These are phyloP conservation scores for Coracias cyanogaster DNA, from an alignment of 2,797 vertebrate species.

Conservation along the genomic window DNA sequence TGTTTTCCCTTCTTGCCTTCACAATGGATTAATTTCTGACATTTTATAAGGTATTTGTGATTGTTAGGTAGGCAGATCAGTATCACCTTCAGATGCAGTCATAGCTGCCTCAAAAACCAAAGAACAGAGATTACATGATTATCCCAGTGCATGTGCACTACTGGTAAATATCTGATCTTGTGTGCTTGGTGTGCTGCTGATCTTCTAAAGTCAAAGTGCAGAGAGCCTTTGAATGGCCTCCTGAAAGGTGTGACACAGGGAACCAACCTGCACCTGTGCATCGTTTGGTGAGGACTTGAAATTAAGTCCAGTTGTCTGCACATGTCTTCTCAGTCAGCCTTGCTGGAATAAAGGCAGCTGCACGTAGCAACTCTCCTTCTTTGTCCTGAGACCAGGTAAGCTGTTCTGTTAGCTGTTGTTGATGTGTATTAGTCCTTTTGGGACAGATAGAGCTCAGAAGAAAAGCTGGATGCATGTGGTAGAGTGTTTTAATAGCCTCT, in stretches of 20 bases:
- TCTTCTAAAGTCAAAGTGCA: background rate
- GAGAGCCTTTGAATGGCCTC: background rate
- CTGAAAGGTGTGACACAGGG: background rate
- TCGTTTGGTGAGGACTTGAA: background rate
- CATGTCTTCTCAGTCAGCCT: background rate
- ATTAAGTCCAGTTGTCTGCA: background rate
- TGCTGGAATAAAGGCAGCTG: background rate
- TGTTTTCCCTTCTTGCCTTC: constrained; percentile 73
- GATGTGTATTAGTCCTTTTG: background rate
- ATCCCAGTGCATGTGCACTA: background rate
- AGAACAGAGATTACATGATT: background rate
- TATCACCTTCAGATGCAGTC: constrained; percentile 14
- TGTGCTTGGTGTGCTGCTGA: background rate
- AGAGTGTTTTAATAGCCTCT: background rate
- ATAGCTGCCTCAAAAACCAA: constrained; percentile 15
- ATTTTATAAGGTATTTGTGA: constrained; percentile 44
- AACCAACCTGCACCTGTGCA: background rate
- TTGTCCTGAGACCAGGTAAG: background rate
- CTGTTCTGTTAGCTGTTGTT: background rate
- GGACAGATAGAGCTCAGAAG: background rate
- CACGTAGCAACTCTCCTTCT: background rate
- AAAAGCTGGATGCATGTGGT: rapidly evolving
- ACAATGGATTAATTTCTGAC: constrained; percentile 73
- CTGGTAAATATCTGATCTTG: background rate
- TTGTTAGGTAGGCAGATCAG: constrained; percentile 25